These are phyloP conservation scores for Melopsittacus undulatus DNA, from an alignment of 2,797 vertebrate genomes.

Conservation along the genomic window DNA sequence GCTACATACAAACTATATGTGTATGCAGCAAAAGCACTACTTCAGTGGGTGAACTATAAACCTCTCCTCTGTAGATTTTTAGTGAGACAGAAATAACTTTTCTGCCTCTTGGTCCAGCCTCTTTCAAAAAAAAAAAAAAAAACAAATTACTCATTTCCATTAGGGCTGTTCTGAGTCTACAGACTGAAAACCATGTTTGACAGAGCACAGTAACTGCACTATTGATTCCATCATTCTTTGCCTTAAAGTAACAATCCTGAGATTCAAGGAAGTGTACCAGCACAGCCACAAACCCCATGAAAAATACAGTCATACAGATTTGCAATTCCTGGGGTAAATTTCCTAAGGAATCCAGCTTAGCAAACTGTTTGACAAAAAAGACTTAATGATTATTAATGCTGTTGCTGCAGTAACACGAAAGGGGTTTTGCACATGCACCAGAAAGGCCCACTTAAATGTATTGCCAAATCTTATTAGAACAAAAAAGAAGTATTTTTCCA, in stretches of 20 bases:
- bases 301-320: neutral
- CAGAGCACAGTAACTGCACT: neutral
- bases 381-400: neutral
- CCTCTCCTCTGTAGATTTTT: neutral
- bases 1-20: neutral
- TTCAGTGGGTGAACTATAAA: neutral
- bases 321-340: neutral
- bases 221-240: neutral
- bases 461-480: neutral
- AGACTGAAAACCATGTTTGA: neutral
- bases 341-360: neutral
- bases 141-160: neutral
- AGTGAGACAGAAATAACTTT: neutral
- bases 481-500: neutral
- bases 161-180: neutral
- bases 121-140: neutral
- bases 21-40: neutral
- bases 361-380: neutral
- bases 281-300: neutral
- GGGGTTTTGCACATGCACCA: neutral
- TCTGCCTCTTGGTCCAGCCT: neutral
- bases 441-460: neutral
- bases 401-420: neutral
- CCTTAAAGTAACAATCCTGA: neutral
- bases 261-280: neutral